Evolutionary conservation across 30 jellyfish, hydroid and myxozoan genomes (phyloP), one percentile per base, ranked within the genome.

Genomic region (Cassiopea xamachana): DNA sequence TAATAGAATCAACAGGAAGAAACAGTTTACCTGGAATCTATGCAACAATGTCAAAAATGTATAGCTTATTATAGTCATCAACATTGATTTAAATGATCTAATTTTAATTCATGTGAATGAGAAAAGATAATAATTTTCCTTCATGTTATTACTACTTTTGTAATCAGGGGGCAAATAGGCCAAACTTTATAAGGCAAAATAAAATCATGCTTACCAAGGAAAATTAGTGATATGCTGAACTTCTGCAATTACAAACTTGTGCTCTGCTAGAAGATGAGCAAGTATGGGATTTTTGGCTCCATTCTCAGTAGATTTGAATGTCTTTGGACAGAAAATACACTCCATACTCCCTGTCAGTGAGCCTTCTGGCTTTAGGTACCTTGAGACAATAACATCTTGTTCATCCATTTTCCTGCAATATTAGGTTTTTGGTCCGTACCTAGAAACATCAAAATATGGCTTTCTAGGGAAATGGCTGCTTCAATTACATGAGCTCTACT

Each of bases 231-330:
- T 95, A 84, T 87, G 78, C 83, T 87, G 97, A 48, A 90, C 99
- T 87, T 95, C 98, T 2, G 97, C 95, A 27, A 95, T 95, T 7
- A 95, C 99, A 47, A 95, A 51, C 67, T 88, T 88, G 79, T 95
- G 99, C 7, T 75, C 96, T 62, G 71, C 82, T 80, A 95, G 96
- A 62, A 95, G 87, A 71, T 95, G 99, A 4, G 99, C 97, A 84
- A 95, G 89, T 1, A 89, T 79, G 44, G 97, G 98, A 85, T 90
- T 94, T 47, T 90, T 76, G 6, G 89, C 44, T n/a, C 97, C 98
- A 94, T 94, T 94, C 64, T 94, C 98, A 45, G 97, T 84, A 7
- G 93, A 70, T n/a, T 59, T 87, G 86, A 94, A 94, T 61, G 90
- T 71, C 50, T 90, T 86, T 45, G 90, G 60, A 68, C 98, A 94